Evolutionary conservation across 53 echinoderm and acorn worm species (phyloP).

Genomic region (Hippasteria phrygiana): DNA sequence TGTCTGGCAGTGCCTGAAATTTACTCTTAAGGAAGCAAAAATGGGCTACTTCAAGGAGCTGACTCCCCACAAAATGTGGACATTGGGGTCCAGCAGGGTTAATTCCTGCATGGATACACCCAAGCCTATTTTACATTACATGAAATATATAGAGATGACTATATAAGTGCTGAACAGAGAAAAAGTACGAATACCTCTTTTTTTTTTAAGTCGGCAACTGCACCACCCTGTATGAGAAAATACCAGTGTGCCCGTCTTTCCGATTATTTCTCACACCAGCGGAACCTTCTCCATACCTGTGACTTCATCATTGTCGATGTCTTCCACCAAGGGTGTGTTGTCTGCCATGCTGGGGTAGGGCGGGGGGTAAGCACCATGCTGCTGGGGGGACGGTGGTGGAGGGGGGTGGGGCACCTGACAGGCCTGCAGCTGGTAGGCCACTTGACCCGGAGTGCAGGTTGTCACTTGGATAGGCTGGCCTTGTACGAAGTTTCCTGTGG

Average conservation of each 20-base stretch:
- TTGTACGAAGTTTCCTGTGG: conserved; percentile 18
- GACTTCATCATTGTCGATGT: conserved; percentile 28
- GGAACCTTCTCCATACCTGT: conserved; percentile 57
- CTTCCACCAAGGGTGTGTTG: neutral
- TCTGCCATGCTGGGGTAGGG: conserved; percentile 26
- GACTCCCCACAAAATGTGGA: too few species aligned
- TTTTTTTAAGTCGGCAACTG: too few species aligned
- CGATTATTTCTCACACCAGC: neutral
- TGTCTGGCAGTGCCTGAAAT: too few species aligned
- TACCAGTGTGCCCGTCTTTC: neutral
- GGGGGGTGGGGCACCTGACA: neutral
- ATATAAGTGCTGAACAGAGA: too few species aligned
- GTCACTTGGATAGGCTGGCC: conserved; percentile 49
- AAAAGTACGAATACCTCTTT: too few species aligned
- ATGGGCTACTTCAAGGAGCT: too few species aligned
- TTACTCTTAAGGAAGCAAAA: too few species aligned
- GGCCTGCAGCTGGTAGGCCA: conserved; percentile 35
- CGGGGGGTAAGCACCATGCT: neutral
- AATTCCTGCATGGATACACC: too few species aligned
- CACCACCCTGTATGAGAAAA: too few species aligned
- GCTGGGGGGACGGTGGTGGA: conserved; percentile 11
- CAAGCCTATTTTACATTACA: too few species aligned
- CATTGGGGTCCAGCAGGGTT: too few species aligned
- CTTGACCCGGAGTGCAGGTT: conserved; percentile 41
- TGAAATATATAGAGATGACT: too few species aligned